Percentiles rank a stretch among this genome's conserved stretches.
These are phyloP conservation scores for Cotesia vestalis DNA, from an alignment of 1,140 invertebrate species.

Conservation along the genomic window DNA sequence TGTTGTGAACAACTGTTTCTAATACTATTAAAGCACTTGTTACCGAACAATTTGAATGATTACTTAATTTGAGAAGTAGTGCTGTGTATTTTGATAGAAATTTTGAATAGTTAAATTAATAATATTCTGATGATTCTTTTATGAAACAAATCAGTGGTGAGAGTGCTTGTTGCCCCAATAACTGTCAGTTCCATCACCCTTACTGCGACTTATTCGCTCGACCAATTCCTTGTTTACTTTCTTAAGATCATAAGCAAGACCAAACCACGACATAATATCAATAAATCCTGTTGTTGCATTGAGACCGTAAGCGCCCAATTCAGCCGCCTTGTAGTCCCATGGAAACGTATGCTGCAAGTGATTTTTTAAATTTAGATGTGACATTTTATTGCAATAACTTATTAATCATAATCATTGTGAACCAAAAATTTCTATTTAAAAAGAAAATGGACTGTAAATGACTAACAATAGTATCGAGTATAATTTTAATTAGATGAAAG, in stretches of 20 bases:
- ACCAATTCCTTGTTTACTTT: slow-evolving; percentile 51
- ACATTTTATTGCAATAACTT: too few relatives aligned
- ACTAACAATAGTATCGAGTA: too few relatives aligned
- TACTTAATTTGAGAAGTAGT: too few relatives aligned
- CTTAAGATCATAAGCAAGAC: slow-evolving; percentile 69
- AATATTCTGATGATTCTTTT: too few relatives aligned
- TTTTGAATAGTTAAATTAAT: too few relatives aligned
- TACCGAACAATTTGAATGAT: neutral
- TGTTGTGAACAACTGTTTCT: neutral
- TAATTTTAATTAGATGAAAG: too few relatives aligned
- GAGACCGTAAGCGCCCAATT: slow-evolving; percentile 64
- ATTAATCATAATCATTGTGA: too few relatives aligned
- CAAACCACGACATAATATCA: slow-evolving; percentile 69
- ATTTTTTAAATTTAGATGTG: too few relatives aligned
- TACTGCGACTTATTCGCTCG: slow-evolving; percentile 44
- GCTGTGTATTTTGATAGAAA: too few relatives aligned
- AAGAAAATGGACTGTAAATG: too few relatives aligned
- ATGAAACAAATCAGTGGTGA: slow-evolving; percentile 11
- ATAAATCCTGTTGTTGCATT: slow-evolving; percentile 72
- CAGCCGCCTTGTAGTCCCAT: slow-evolving; percentile 71
- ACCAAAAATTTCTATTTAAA: too few relatives aligned
- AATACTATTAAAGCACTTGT: slow-evolving; percentile 20
- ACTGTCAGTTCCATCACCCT: slow-evolving; percentile 55
- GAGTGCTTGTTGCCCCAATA: slow-evolving; percentile 44
- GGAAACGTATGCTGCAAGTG: slow-evolving; percentile 70